A percentile compares a stretch with the other conserved stretches of the same genome.
Conservation (phyloP, 2,797 vertebrate genomes). For the Enteromius thamalakanensis region DNA sequence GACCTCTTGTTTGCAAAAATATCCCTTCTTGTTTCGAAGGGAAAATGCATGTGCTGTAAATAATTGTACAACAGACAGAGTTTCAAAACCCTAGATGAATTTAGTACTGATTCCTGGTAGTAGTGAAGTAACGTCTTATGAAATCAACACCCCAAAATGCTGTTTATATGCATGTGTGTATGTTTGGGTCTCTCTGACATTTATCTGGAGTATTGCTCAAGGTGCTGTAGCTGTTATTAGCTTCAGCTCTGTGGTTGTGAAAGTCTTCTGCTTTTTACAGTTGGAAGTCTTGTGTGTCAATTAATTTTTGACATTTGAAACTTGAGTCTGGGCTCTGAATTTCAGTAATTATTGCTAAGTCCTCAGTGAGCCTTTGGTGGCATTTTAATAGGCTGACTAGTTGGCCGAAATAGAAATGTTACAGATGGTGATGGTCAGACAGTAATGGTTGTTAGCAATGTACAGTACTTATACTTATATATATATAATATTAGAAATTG, state of each 20-base stretch:
- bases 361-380: neutral
- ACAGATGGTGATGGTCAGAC: neutral
- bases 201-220: conserved; percentile 58
- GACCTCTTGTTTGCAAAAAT: conserved; percentile 2
- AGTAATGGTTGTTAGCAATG: no score
- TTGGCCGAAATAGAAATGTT: neutral
- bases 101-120: conserved; percentile 36
- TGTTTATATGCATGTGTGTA: conserved; percentile 33
- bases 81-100: conserved; percentile 9
- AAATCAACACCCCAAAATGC: conserved; percentile 24
- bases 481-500: no score
- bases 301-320: conserved; percentile 61
- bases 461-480: no score
- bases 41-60: neutral
- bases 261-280: conserved; percentile 10
- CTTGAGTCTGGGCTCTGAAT: conserved; percentile 44
- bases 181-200: conserved; percentile 45
- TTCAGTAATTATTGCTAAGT: conserved; percentile 14
- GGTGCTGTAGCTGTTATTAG: conserved; percentile 57
- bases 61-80: conserved; percentile 11
- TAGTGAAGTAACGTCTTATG: neutral
- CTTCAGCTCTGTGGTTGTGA: conserved; percentile 17
- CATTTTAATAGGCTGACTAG: neutral
- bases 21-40: neutral
- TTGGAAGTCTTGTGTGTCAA: conserved; percentile 46